Conservation (phyloP, 2,888 invertebrate species). For the Diarsia brunnea region DNA sequence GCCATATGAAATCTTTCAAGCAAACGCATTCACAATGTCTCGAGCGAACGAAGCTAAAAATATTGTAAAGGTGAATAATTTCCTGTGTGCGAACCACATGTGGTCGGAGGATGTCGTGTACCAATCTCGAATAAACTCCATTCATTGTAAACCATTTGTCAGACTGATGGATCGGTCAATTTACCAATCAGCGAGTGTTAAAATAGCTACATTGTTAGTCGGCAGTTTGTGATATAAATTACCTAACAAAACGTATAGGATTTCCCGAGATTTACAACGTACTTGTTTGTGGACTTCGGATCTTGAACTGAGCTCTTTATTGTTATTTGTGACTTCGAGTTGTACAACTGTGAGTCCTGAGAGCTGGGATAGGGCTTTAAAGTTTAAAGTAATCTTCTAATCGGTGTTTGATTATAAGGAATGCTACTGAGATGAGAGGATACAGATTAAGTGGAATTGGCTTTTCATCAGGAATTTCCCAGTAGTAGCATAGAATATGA, state of each 20-base stretch:
- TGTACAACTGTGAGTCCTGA: constrained; percentile 27
- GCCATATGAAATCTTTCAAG: constrained; percentile 1
- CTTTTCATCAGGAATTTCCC: neutral
- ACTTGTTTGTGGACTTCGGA: constrained; percentile 46
- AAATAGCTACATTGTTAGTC: constrained; percentile 42
- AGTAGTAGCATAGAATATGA: neutral
- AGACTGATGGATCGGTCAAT: constrained; percentile 60
- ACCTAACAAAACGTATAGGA: constrained; percentile 46
- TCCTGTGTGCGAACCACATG: constrained; percentile 33
- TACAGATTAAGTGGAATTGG: neutral
- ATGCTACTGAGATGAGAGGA: constrained; percentile 24
- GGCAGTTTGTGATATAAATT: constrained; percentile 48
- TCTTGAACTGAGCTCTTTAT: constrained; percentile 38
- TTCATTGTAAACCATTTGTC: constrained; percentile 59
- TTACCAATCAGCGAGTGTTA: constrained; percentile 62
- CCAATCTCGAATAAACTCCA: constrained; percentile 52
- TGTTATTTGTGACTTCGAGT: constrained; percentile 53
- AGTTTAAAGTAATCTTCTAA: constrained; percentile 28
- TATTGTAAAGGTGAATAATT: constrained; percentile 17
- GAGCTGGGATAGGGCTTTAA: constrained; percentile 21
- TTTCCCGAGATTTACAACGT: constrained; percentile 41
- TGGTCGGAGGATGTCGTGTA: constrained; percentile 31
- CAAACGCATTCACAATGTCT: constrained; percentile 28
- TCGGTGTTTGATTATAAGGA: constrained; percentile 38
- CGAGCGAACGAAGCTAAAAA: constrained; percentile 38